A percentile compares a stretch with the other conserved stretches of the same genome.
phyloP scores from a whole-genome alignment of 2,113 vertebrate genomes.

The Caretta caretta region DNA sequence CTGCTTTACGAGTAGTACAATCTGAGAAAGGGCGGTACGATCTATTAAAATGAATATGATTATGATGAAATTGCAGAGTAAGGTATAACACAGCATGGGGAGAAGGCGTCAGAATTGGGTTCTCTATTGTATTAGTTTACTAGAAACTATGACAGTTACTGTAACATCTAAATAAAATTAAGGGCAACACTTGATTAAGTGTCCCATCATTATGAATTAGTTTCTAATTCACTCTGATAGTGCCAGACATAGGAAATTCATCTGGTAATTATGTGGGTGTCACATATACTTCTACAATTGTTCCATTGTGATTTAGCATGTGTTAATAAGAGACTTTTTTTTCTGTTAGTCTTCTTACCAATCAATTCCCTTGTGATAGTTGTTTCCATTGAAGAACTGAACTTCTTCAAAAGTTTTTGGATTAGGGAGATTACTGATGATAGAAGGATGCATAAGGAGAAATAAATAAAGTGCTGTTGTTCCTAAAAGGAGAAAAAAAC shows the following conservation, averaged over 20 bases:
- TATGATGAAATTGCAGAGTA: neutral
- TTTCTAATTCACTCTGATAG: slow-evolving; percentile 58
- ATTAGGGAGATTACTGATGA: slow-evolving; percentile 95
- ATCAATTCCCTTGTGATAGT: slow-evolving; percentile 98
- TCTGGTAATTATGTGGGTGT: slow-evolving; percentile 58
- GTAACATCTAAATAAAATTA: slow-evolving; percentile 64
- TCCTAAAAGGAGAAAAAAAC: slow-evolving; percentile 80
- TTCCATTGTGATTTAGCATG: slow-evolving; percentile 38
- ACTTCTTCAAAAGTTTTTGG: slow-evolving; percentile 97
- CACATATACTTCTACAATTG: slow-evolving; percentile 54
- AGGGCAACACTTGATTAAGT: slow-evolving; percentile 58
- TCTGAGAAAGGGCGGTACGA: neutral
- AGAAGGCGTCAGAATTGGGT: neutral
- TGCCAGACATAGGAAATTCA: slow-evolving; percentile 58
- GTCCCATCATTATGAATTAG: slow-evolving; percentile 57
- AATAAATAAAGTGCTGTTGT: slow-evolving; percentile 99
- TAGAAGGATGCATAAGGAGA: slow-evolving; percentile 97
- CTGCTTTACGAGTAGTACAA: neutral
- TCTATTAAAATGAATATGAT: neutral
- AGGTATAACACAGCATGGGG: neutral
- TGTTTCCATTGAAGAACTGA: slow-evolving; percentile 98
- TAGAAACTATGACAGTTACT: slow-evolving; percentile 50
- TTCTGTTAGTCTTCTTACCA: slow-evolving; percentile 85
- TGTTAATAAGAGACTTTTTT: slow-evolving; percentile 27
- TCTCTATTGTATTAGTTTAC: slow-evolving; percentile 29